These are phyloP conservation scores for Antheraea yamamai DNA, from an alignment of 2,888 invertebrate species.

Conservation along the genomic window DNA sequence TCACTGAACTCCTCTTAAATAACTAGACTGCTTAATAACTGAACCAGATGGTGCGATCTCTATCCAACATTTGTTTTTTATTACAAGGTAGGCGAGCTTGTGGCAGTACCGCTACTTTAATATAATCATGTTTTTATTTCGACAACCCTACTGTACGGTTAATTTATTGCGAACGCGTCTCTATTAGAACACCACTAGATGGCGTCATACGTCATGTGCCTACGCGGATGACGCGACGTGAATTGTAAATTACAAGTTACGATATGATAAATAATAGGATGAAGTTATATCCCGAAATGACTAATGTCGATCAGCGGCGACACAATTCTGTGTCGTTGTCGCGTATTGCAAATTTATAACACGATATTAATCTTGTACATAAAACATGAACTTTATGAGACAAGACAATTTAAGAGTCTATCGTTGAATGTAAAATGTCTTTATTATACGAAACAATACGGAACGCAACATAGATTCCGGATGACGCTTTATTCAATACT, in stretches of 20 bases:
- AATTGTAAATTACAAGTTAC: slow-evolving; percentile 30
- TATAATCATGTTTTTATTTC: neutral
- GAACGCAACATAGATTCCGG: neutral
- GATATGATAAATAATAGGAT: neutral
- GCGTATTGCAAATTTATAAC: neutral
- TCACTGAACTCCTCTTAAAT: no score
- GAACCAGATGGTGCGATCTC: no score
- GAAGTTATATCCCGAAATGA: neutral
- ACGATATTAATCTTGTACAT: neutral
- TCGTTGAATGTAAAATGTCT: neutral
- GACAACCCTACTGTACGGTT: slow-evolving; percentile 29
- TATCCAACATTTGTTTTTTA: no score
- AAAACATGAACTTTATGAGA: neutral
- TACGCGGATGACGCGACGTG: neutral
- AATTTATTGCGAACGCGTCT: slow-evolving; percentile 60
- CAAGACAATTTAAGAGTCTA: neutral
- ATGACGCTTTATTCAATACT: neutral
- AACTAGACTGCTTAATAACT: no score
- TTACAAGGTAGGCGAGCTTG: no score
- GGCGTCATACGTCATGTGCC: slow-evolving; percentile 24
- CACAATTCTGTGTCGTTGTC: neutral
- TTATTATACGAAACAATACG: neutral
- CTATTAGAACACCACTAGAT: slow-evolving; percentile 47
- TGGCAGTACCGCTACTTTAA: no score
- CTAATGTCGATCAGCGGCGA: neutral